phyloP scores from a whole-genome alignment of 2,113 vertebrate genomes.

The Philantomba maxwellii region DNA sequence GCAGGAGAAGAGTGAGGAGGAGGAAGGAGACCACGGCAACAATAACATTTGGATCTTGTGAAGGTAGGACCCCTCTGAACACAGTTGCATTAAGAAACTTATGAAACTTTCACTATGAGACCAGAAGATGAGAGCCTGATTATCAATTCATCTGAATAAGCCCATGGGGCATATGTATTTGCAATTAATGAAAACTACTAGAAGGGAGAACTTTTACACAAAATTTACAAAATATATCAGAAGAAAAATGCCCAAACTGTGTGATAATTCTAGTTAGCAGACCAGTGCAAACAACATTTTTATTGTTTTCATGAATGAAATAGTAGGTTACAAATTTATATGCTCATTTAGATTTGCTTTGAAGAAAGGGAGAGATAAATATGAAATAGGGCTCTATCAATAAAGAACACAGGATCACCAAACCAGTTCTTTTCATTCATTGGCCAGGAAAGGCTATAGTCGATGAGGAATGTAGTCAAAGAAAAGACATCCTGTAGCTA shows the following conservation, averaged over 20 bases:
- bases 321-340: not conserved
- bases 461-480: not conserved
- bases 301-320: not conserved
- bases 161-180: not conserved
- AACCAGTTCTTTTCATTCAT: not conserved
- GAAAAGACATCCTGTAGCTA: not conserved
- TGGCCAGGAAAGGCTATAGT: not conserved
- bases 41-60: not conserved
- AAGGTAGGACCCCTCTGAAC: not conserved
- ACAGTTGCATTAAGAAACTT: not conserved
- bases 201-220: not conserved
- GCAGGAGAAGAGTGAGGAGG: not conserved
- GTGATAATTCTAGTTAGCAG: not conserved
- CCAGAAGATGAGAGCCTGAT: not conserved
- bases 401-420: not conserved
- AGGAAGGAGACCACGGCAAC: not conserved
- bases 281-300: not conserved
- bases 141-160: not conserved
- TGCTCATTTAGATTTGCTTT: not conserved
- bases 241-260: not conserved
- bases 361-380: not conserved
- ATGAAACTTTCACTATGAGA: not conserved
- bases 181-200: constrained; percentile 14
- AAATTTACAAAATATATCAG: constrained; percentile 13
- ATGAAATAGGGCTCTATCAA: not conserved